Evolutionary conservation across 2,888 invertebrate genomes (phyloP).

Genomic region (Diplazon laetatorius): DNA sequence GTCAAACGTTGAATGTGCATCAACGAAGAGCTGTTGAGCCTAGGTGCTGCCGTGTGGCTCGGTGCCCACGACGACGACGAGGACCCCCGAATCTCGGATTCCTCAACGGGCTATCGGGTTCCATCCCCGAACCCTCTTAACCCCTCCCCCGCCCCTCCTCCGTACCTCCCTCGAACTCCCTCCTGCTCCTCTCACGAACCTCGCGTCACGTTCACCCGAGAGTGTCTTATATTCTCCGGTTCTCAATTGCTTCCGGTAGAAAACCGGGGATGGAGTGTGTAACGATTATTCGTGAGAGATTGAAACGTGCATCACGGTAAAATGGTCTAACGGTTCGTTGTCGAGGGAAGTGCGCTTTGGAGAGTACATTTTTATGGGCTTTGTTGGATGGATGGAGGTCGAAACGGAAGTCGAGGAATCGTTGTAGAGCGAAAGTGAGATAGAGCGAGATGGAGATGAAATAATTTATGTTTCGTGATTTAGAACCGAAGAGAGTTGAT

Average conservation of each 20-base stretch:
- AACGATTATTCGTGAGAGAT: constrained; percentile 39
- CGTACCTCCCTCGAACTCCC: too few relatives aligned
- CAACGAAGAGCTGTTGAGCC: constrained; percentile 20
- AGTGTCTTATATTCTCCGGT: constrained; percentile 15
- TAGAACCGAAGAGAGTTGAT: too few relatives aligned
- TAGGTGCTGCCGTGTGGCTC: constrained; percentile 11
- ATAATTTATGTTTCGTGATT: too few relatives aligned
- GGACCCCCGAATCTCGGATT: constrained; percentile 36
- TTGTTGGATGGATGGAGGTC: too few relatives aligned
- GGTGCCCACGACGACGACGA: neutral
- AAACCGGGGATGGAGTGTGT: constrained; percentile 15
- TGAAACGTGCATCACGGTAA: too few relatives aligned
- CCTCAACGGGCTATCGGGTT: constrained; percentile 19
- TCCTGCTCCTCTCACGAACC: too few relatives aligned
- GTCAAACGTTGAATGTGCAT: too few relatives aligned
- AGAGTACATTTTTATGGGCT: constrained; percentile 56
- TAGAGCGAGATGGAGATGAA: too few relatives aligned
- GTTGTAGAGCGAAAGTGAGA: constrained; percentile 63
- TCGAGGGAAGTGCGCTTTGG: constrained; percentile 36
- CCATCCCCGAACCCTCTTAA: neutral
- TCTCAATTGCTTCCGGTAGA: constrained; percentile 27
- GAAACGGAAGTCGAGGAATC: too few relatives aligned
- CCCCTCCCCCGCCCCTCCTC: too few relatives aligned
- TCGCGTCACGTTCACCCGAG: too few relatives aligned
- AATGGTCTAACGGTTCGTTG: too few relatives aligned